phyloP scores from a whole-genome alignment of 2,113 vertebrate species.

The Neogobius melanostomus region DNA sequence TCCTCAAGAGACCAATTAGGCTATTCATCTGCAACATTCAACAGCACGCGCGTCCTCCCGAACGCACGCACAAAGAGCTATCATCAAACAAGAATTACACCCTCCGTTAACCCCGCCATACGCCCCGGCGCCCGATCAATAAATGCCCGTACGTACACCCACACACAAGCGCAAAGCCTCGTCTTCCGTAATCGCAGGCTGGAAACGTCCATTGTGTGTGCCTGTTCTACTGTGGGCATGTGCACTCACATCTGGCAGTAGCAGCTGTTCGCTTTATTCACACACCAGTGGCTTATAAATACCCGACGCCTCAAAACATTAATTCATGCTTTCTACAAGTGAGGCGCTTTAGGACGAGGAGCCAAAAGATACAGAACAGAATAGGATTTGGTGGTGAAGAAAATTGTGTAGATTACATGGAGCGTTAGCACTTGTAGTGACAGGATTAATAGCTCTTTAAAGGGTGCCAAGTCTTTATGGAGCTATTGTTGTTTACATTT shows the following conservation, averaged over 20 bases:
- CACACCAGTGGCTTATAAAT: neutral
- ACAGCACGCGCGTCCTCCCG: neutral
- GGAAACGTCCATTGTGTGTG: neutral
- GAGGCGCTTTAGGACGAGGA: neutral
- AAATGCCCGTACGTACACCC: neutral
- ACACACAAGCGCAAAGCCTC: neutral
- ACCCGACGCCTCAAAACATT: neutral
- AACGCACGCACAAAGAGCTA: neutral
- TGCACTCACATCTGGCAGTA: neutral
- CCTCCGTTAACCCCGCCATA: neutral
- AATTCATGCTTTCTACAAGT: neutral
- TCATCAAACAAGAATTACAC: slow-evolving; percentile 4
- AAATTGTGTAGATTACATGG: too few species aligned
- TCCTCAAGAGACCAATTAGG: neutral
- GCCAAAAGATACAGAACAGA: neutral
- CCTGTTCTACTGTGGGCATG: neutral
- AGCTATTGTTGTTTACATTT: too few species aligned
- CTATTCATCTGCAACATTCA: neutral
- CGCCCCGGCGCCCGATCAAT: neutral
- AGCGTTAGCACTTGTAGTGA: too few species aligned
- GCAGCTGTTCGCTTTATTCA: slow-evolving; percentile 1
- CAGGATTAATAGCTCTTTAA: too few species aligned
- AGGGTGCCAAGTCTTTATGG: too few species aligned
- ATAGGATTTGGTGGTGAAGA: neutral
- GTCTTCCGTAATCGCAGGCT: neutral